These are phyloP conservation scores for Drosophila yakuba DNA, from an alignment of 1,140 invertebrate species.

Conservation along the genomic window DNA sequence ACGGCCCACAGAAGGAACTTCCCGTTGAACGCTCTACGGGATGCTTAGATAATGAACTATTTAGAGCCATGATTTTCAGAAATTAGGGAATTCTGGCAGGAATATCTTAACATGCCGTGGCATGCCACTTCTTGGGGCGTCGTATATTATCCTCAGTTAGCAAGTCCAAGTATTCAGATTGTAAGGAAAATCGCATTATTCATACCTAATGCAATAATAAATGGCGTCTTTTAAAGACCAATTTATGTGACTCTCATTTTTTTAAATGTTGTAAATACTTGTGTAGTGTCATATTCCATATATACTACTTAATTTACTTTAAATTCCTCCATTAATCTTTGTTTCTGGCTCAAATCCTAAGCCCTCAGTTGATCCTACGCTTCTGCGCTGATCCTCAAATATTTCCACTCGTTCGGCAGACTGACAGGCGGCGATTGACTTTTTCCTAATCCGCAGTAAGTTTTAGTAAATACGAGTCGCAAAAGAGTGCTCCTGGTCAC, in stretches of 20 bases:
- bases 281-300: too few species aligned
- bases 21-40: conserved; percentile 28
- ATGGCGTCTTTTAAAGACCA: too few species aligned
- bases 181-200: too few species aligned
- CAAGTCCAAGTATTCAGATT: background rate
- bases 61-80: conserved; percentile 40
- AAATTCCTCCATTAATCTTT: background rate
- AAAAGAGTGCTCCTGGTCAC: conserved; percentile 33
- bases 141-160: conserved; percentile 3
- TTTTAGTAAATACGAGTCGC: conserved; percentile 63
- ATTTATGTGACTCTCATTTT: too few species aligned
- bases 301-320: background rate
- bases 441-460: conserved; percentile 62
- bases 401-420: conserved; percentile 26
- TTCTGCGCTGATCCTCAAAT: conserved; percentile 41
- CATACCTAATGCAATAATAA: too few species aligned
- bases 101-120: conserved; percentile 23
- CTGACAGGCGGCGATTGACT: conserved; percentile 58
- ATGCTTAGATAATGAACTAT: conserved; percentile 52
- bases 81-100: conserved; percentile 19
- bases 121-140: background rate
- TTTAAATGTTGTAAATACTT: too few species aligned
- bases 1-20: conserved; percentile 35
- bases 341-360: background rate
- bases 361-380: conserved; percentile 14